phyloP scores from a whole-genome alignment of 2,888 invertebrate species.

The Agapostemon virescens region DNA sequence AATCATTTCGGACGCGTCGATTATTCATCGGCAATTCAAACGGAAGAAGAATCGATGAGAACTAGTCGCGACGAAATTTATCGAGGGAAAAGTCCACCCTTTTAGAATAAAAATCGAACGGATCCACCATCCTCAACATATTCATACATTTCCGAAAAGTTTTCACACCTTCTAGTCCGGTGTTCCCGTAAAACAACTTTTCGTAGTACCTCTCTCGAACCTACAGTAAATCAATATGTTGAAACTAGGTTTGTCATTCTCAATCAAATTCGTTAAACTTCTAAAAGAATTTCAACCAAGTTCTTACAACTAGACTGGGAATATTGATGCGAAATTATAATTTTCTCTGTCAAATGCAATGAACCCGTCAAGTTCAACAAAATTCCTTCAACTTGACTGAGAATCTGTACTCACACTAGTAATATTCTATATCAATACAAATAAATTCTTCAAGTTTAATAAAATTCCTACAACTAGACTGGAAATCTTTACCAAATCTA shows the following conservation, averaged over 20 bases:
- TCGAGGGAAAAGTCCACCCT: conserved; percentile 14
- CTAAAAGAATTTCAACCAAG: too few species aligned
- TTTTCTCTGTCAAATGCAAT: too few species aligned
- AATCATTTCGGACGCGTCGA: conserved; percentile 65
- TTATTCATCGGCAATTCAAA: conserved; percentile 60
- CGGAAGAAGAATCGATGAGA: conserved; percentile 34
- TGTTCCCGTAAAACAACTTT: neutral
- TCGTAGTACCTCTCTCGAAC: neutral
- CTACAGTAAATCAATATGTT: neutral
- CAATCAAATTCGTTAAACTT: too few species aligned
- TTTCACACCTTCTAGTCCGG: neutral
- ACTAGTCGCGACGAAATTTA: conserved; percentile 28
- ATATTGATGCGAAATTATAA: too few species aligned
- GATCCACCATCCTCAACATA: neutral
- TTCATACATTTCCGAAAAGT: neutral
- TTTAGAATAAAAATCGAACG: conserved; percentile 26
- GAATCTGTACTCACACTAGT: too few species aligned
- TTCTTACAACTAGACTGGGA: too few species aligned
- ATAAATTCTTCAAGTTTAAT: too few species aligned
- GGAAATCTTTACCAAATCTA: too few species aligned
- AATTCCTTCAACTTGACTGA: too few species aligned
- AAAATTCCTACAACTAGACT: too few species aligned
- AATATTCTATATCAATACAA: too few species aligned
- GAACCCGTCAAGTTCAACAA: too few species aligned
- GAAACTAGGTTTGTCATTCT: neutral